phyloP scores from a whole-genome alignment of 2,797 vertebrate genomes.

The Trichosurus vulpecula region DNA sequence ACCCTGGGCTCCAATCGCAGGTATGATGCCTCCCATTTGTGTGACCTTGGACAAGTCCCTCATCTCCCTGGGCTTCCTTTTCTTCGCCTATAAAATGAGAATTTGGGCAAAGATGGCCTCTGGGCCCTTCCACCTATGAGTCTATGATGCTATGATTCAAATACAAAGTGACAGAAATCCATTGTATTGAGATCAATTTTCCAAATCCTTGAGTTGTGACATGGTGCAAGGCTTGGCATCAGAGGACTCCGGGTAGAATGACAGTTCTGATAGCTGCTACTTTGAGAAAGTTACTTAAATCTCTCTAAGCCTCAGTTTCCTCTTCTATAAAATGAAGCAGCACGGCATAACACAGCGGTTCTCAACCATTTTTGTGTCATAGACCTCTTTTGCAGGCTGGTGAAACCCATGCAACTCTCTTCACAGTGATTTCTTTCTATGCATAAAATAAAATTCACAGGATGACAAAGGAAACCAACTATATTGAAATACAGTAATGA shows the following conservation, averaged over 20 bases:
- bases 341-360: background rate
- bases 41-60: conserved; percentile 2
- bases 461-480: background rate
- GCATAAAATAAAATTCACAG: background rate
- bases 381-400: background rate
- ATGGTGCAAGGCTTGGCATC: background rate
- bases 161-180: background rate
- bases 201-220: background rate
- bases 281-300: background rate
- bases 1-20: background rate
- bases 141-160: background rate
- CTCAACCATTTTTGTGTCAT: background rate
- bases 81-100: conserved; percentile 24
- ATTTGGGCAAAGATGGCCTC: background rate
- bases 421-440: background rate
- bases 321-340: background rate
- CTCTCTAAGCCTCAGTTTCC: background rate
- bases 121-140: background rate
- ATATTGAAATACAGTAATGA: background rate
- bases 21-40: background rate
- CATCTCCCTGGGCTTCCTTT: conserved; percentile 9
- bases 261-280: background rate
- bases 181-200: background rate
- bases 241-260: background rate
- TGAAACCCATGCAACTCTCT: background rate